Evolutionary conservation across 2,888 invertebrate genomes (phyloP).

Genomic region (Leptopterna dolabrata): DNA sequence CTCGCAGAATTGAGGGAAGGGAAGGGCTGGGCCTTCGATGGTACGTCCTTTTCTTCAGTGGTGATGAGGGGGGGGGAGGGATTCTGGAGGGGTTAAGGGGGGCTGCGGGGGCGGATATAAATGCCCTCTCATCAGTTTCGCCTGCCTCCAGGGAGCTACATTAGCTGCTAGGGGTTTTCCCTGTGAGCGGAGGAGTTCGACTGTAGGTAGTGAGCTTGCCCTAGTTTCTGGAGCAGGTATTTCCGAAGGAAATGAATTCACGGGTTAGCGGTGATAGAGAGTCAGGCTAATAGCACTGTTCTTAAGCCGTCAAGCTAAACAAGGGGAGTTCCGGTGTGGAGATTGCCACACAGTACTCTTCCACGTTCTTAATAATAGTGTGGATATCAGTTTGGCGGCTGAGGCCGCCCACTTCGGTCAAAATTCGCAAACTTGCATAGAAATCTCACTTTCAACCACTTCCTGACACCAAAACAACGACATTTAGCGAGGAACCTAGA

Average conservation of each 20-base stretch:
- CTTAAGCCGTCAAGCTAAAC: neutral
- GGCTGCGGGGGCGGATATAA: neutral
- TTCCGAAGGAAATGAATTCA: constrained; percentile 14
- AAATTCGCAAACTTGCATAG: no score
- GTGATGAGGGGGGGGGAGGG: no score
- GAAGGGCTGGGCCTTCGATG: neutral
- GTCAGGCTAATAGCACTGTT: neutral
- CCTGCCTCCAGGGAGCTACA: neutral
- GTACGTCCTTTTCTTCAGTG: neutral
- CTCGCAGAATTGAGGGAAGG: neutral
- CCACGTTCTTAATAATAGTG: no score
- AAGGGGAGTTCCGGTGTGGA: no score
- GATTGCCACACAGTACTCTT: no score
- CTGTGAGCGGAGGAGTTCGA: neutral
- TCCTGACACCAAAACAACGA: no score
- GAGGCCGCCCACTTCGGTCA: no score
- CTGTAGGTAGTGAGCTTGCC: neutral
- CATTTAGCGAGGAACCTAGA: no score
- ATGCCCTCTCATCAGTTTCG: constrained; percentile 34
- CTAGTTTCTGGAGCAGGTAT: neutral
- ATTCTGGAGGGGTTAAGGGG: neutral
- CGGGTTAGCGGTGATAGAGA: neutral
- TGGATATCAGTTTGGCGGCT: no score
- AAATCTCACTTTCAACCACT: no score
- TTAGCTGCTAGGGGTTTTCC: neutral